phyloP scores from a whole-genome alignment of 1,140 invertebrate species.

The Philopotamus ludificatus region DNA sequence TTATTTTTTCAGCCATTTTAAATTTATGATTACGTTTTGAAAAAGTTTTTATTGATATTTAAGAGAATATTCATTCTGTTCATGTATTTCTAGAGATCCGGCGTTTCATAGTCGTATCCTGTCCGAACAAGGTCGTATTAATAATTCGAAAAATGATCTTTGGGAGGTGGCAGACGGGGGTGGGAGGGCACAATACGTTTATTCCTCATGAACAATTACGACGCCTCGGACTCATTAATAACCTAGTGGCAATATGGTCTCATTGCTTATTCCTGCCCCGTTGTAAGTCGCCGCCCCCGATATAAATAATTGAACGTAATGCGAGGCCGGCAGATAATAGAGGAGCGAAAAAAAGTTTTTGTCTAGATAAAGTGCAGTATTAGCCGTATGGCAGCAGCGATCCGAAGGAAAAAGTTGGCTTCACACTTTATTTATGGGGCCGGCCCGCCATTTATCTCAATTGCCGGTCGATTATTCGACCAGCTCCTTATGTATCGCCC shows the following conservation, averaged over 20 bases:
- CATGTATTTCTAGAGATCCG: no score
- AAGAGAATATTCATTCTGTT: no score
- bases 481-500: no score
- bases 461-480: slow-evolving; percentile 33
- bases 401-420: slow-evolving; percentile 12
- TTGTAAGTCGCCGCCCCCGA: not conserved
- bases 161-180: no score
- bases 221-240: slow-evolving; percentile 11
- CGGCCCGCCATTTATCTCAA: slow-evolving; percentile 35
- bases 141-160: slow-evolving; percentile 2
- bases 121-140: no score
- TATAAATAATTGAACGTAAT: slow-evolving; percentile 37
- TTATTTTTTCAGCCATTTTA: no score
- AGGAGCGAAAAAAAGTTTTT: slow-evolving; percentile 20
- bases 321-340: slow-evolving; percentile 29
- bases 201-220: slow-evolving; percentile 9
- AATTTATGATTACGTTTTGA: no score
- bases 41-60: no score
- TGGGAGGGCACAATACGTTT: not conserved
- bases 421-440: slow-evolving; percentile 28
- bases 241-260: slow-evolving; percentile 15
- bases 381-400: slow-evolving; percentile 2
- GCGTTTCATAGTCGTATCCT: no score
- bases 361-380: slow-evolving; percentile 29
- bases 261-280: slow-evolving; percentile 4